Evolutionary conservation across 2,113 vertebrate species (phyloP).

Genomic region (Gasterosteus aculeatus): DNA sequence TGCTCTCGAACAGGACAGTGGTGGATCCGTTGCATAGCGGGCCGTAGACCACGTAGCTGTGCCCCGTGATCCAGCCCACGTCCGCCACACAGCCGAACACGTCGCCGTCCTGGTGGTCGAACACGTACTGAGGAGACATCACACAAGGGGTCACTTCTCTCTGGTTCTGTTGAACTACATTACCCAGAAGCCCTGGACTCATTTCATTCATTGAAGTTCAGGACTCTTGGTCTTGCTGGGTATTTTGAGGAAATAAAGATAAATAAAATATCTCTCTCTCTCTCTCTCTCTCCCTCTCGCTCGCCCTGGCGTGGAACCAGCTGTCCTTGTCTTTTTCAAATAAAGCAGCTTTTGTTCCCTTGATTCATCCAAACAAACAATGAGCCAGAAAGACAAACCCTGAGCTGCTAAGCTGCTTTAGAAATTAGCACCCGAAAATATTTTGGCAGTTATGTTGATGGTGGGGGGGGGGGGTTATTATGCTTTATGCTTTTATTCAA

Average conservation of each 20-base stretch:
- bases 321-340: constrained; percentile 25
- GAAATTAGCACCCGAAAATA: constrained; percentile 65
- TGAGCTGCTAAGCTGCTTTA: constrained; percentile 70
- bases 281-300: neutral
- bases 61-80: constrained; percentile 95
- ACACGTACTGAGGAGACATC: constrained; percentile 84
- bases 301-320: constrained; percentile 15
- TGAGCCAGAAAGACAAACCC: constrained; percentile 21
- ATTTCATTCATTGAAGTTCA: too few species aligned
- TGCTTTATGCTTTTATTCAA: constrained; percentile 41
- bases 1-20: constrained; percentile 93
- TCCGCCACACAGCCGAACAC: constrained; percentile 92
- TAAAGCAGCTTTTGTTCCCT: constrained; percentile 68
- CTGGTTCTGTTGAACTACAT: neutral
- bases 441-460: too few species aligned
- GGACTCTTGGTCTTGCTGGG: too few species aligned
- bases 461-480: neutral
- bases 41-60: constrained; percentile 94
- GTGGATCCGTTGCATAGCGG: constrained; percentile 93
- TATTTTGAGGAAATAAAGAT: too few species aligned
- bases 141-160: neutral
- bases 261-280: neutral
- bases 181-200: neutral
- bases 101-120: constrained; percentile 87
- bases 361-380: constrained; percentile 45